phyloP scores from a whole-genome alignment of 2,113 vertebrate genomes.

The Perca flavescens region DNA sequence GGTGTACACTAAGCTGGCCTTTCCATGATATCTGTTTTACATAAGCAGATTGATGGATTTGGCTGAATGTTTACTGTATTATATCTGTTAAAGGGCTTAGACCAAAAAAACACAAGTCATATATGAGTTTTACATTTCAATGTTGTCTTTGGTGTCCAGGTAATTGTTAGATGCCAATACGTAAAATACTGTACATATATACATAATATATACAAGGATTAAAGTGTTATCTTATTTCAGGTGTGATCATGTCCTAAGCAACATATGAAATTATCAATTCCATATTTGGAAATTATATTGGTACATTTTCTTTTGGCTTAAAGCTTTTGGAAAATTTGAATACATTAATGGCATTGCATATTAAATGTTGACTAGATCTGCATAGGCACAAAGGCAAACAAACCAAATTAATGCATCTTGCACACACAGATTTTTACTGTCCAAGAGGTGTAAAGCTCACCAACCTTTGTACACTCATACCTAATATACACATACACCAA shows the following conservation, averaged over 20 bases:
- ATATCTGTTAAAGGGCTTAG: not conserved
- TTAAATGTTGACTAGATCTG: not conserved
- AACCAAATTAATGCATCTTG: not conserved
- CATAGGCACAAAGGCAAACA: not conserved
- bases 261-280: not conserved
- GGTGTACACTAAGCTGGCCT: not conserved
- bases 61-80: not conserved
- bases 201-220: not conserved
- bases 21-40: not conserved
- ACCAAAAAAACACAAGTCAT: not conserved
- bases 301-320: not conserved
- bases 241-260: not conserved
- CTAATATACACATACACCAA: conserved; percentile 5
- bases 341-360: not conserved
- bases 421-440: not conserved
- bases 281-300: not conserved
- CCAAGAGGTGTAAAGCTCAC: conserved; percentile 5
- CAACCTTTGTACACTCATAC: not conserved
- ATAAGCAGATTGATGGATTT: conserved; percentile 10
- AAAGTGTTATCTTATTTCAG: not conserved
- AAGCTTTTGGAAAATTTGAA: not conserved
- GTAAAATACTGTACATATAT: not conserved
- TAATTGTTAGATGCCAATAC: not conserved
- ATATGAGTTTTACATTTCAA: not conserved
- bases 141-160: not conserved